Evolutionary conservation across 2,113 vertebrate genomes (phyloP).

Genomic region (Strix uralensis): DNA sequence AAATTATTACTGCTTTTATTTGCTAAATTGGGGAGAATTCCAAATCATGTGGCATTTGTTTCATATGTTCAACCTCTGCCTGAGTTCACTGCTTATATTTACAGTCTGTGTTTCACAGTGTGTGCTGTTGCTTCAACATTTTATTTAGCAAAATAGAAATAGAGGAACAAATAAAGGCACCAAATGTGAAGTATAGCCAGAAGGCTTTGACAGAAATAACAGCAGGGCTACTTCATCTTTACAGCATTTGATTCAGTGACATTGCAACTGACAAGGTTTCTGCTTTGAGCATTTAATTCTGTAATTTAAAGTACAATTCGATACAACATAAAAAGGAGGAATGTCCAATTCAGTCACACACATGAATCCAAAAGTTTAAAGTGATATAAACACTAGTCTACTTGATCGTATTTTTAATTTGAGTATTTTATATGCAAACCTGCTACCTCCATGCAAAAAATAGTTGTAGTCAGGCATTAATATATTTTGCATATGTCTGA

Average conservation of each 20-base stretch:
- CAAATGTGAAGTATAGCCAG: constrained; percentile 77
- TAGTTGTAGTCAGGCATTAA: not conserved
- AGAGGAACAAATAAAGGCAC: constrained; percentile 76
- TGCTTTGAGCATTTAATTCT: constrained; percentile 75
- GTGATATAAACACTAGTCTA: not conserved
- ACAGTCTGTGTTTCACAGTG: constrained; percentile 67
- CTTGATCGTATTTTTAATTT: constrained; percentile 30
- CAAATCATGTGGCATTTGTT: constrained; percentile 41
- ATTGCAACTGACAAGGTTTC: constrained; percentile 72
- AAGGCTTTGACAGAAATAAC: constrained; percentile 77
- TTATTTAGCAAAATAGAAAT: constrained; percentile 78
- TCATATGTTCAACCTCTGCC: constrained; percentile 54
- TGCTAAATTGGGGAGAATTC: constrained; percentile 56
- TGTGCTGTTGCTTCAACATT: constrained; percentile 68
- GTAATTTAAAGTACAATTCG: constrained; percentile 69
- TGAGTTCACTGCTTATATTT: constrained; percentile 65
- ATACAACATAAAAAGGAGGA: constrained; percentile 46
- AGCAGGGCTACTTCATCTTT: constrained; percentile 72
- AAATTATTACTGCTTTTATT: constrained; percentile 61
- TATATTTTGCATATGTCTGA: not conserved
- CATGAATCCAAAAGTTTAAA: constrained; percentile 34
- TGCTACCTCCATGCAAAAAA: not conserved
- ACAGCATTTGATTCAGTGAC: constrained; percentile 70
- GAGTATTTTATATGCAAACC: not conserved
- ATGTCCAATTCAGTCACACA: constrained; percentile 40